These are phyloP conservation scores for Platichthys flesus DNA, from an alignment of 2,113 vertebrate genomes.

Conservation along the genomic window DNA sequence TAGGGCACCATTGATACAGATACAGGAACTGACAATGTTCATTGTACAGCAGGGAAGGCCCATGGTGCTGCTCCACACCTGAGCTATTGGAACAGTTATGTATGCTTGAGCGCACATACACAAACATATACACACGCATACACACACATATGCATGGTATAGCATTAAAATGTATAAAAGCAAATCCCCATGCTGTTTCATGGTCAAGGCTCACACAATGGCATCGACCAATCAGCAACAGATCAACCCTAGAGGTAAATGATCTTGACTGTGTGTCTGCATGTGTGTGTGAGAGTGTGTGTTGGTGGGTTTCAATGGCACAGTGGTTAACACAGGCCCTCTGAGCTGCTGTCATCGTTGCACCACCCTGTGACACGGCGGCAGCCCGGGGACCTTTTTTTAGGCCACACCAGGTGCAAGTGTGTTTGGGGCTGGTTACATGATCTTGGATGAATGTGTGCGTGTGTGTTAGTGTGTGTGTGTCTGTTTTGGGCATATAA, in stretches of 20 bases:
- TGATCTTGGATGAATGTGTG: constrained; percentile 68
- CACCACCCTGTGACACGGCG: constrained; percentile 43
- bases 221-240: constrained; percentile 58
- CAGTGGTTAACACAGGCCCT: constrained; percentile 37
- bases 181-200: constrained; percentile 44
- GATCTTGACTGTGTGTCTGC: constrained; percentile 33
- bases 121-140: constrained; percentile 1
- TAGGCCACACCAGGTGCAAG: constrained; percentile 80
- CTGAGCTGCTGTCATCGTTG: constrained; percentile 50
- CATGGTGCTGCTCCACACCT: constrained; percentile 52
- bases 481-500: constrained; percentile 26
- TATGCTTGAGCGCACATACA: background rate
- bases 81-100: constrained; percentile 39
- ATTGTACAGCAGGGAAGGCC: constrained; percentile 23
- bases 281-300: constrained; percentile 23
- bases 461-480: constrained; percentile 49
- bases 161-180: constrained; percentile 38
- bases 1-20: constrained; percentile 45
- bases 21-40: constrained; percentile 27
- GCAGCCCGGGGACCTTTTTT: constrained; percentile 73
- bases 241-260: constrained; percentile 51
- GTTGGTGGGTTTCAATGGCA: constrained; percentile 12
- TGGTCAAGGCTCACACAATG: constrained; percentile 36
- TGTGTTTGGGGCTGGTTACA: constrained; percentile 78
- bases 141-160: background rate